Evolutionary conservation across 1,140 invertebrate genomes (phyloP), one percentile per base, ranked within the genome.

Genomic region (Sycophaga agraensis): DNA sequence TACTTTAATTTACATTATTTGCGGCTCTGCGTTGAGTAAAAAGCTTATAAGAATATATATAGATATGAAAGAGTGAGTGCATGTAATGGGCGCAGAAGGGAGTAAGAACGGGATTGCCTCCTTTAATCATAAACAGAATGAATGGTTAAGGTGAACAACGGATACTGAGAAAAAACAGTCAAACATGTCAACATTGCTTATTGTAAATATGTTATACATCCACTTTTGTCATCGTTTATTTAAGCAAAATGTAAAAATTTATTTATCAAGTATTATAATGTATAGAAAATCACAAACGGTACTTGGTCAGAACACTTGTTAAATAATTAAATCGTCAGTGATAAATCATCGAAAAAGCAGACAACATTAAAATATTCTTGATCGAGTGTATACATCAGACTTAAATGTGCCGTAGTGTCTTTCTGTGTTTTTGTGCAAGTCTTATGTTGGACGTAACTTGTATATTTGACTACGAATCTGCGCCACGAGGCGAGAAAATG

Each of bases 141-240:
- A n/a, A n/a, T n/a, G n/a, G n/a, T n/a, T n/a, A n/a, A 34, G 28
- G 14, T 49, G 11, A 31, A 31, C 4, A 31, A 31, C 4, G 4
- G 11, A 43, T 34, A 56, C 31, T 39, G 37, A 42, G 43, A 40
- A 16, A 62, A 51, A 55, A 56, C 22, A 62, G 59, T 62, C 42
- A 62, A 62, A 62, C 59, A 62, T 62, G 51, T 62, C 59, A 56
- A 62, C 61, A 63, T 57, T 63, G 61, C 61, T 63, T 63, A 57
- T 63, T 63, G 61, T 63, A 63, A 56, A 62, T 63, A 63, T 63
- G 54, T 63, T 63, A 63, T 63, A 57, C 54, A 63, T 63, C 40
- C 48, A 63, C 46, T 53, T 63, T 58, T 63, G 45, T 63, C 61
- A 63, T 63, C 54, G 54, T 63, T 63, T 63, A 63, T 63, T 63